A percentile compares a stretch with the other conserved stretches of the same genome.
phyloP scores from a whole-genome alignment of 2,113 vertebrate genomes.

The Eidolon helvum region DNA sequence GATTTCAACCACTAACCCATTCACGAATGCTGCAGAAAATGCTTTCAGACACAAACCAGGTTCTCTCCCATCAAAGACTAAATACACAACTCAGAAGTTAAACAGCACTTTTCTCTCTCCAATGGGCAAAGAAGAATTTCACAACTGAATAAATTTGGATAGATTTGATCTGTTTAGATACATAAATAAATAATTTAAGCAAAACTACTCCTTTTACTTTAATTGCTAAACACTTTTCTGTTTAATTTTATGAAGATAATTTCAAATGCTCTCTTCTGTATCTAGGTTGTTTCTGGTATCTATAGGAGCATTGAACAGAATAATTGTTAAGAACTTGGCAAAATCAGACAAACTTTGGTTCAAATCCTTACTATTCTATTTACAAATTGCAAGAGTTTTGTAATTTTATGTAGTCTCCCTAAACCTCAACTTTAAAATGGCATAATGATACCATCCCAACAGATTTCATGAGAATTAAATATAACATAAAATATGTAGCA shows the following conservation, averaged over 20 bases:
- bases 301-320: neutral
- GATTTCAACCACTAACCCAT: conserved; percentile 65
- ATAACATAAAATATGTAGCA: neutral
- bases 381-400: neutral
- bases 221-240: neutral
- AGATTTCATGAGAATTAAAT: neutral
- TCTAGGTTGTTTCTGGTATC: neutral
- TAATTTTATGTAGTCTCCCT: neutral
- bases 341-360: neutral
- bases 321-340: neutral
- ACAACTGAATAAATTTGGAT: neutral
- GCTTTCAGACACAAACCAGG: neutral
- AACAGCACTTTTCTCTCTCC: neutral
- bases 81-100: neutral
- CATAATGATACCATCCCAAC: neutral
- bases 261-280: neutral
- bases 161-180: neutral
- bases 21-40: conserved; percentile 48
- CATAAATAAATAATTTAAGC: neutral
- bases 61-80: neutral
- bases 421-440: neutral
- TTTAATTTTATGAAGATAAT: neutral
- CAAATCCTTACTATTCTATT: neutral
- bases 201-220: neutral
- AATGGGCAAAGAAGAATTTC: neutral